These are phyloP conservation scores for Magallana gigas DNA, from an alignment of 1,140 invertebrate species.

Conservation along the genomic window DNA sequence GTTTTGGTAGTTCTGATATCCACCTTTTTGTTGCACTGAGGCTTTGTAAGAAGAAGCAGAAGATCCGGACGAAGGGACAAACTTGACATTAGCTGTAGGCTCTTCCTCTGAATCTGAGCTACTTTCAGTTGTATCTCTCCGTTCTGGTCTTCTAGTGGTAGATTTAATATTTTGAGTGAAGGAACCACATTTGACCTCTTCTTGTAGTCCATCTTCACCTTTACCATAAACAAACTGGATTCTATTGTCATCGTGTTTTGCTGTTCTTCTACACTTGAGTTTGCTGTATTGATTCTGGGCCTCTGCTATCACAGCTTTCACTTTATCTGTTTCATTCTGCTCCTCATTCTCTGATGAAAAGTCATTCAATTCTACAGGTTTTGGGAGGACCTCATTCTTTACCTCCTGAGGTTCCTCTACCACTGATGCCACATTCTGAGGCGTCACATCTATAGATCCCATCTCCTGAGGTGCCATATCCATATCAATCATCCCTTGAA, in stretches of 20 bases:
- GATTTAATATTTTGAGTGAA: not conserved
- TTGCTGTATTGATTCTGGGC: not conserved
- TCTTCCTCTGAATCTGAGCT: not conserved
- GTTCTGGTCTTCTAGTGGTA: not conserved
- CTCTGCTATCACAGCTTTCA: not conserved
- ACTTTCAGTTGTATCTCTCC: not conserved
- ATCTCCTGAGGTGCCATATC: too few species aligned
- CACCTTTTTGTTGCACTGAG: not conserved
- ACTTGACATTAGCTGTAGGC: not conserved
- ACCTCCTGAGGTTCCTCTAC: not conserved
- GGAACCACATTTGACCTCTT: not conserved
- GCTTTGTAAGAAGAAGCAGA: not conserved
- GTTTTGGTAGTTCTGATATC: not conserved
- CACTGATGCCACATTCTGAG: too few species aligned
- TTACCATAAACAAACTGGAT: not conserved
- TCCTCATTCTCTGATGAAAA: not conserved
- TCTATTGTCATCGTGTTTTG: slow-evolving; percentile 32
- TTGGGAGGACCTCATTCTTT: not conserved
- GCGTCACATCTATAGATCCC: too few species aligned
- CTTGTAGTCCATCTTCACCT: not conserved
- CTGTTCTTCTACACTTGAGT: slow-evolving; percentile 26
- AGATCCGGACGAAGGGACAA: not conserved
- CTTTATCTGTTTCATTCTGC: not conserved
- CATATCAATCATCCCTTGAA: too few species aligned
- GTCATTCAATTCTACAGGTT: not conserved